Conservation (phyloP, 2,797 vertebrate species). For the Kryptolebias ocellatus region DNA sequence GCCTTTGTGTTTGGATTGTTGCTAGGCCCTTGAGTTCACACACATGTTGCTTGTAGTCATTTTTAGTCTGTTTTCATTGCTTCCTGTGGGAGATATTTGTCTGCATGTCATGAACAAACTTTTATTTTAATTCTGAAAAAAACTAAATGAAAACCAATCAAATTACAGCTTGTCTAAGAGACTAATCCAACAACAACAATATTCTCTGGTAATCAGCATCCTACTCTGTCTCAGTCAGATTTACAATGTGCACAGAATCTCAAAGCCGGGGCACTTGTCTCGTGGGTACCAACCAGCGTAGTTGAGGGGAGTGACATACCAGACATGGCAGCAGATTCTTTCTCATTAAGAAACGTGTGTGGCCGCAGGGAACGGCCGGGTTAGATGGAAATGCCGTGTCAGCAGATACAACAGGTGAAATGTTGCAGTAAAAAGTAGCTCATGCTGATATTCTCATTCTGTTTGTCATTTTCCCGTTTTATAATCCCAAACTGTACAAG, state of each 20-base stretch:
- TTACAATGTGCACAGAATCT: constrained; percentile 30
- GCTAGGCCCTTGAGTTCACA: constrained; percentile 60
- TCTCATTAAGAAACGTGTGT: constrained; percentile 74
- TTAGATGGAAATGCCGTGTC: constrained; percentile 41
- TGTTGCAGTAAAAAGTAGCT: neutral
- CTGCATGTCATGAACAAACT: constrained; percentile 18
- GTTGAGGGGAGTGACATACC: constrained; percentile 69
- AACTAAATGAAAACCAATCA: constrained; percentile 28
- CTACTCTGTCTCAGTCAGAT: constrained; percentile 12
- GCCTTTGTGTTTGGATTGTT: constrained; percentile 74
- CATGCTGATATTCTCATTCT: constrained; percentile 11
- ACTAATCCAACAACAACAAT: constrained; percentile 62
- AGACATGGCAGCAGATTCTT: constrained; percentile 77
- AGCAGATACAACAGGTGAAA: constrained; percentile 37
- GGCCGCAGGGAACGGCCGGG: constrained; percentile 29
- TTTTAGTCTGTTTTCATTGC: constrained; percentile 30
- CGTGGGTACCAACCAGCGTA: constrained; percentile 41
- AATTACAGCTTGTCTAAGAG: constrained; percentile 43
- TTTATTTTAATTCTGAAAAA: constrained; percentile 21
- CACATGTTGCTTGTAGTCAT: constrained; percentile 53
- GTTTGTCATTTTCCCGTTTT: constrained; percentile 1
- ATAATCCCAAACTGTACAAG: neutral
- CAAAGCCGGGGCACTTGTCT: constrained; percentile 53
- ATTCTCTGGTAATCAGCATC: constrained; percentile 47
- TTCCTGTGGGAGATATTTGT: constrained; percentile 35